Conservation (phyloP, 2,113 vertebrate species). For the Acrocephalus arundinaceus region DNA sequence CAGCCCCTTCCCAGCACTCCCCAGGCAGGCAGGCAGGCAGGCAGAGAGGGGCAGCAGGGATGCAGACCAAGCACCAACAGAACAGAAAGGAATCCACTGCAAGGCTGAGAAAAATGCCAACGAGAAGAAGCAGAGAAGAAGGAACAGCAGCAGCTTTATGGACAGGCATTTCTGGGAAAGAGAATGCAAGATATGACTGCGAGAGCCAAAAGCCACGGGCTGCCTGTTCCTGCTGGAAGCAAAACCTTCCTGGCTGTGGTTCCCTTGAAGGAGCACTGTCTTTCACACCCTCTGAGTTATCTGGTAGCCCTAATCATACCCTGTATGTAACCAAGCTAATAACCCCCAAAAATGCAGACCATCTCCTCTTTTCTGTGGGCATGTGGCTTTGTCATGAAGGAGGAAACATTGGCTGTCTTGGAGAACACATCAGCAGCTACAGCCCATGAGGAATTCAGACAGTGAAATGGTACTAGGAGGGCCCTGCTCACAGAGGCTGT, state of each 20-base stretch:
- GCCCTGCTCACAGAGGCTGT: background rate
- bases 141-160: constrained; percentile 18
- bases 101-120: background rate
- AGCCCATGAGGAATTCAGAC: background rate
- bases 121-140: background rate
- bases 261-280: background rate
- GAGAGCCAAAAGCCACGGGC: background rate
- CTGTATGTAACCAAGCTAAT: background rate
- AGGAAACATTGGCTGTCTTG: background rate
- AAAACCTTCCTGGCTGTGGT: background rate
- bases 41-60: constrained; percentile 8
- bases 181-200: background rate
- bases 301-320: background rate
- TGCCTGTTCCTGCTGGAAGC: background rate
- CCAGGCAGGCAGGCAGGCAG: constrained; percentile 56
- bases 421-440: background rate
- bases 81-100: background rate
- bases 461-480: background rate
- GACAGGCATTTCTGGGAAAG: background rate
- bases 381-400: background rate
- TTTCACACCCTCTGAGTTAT: background rate
- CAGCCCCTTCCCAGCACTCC: background rate
- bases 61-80: constrained; percentile 20
- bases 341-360: background rate
- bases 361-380: background rate